Conservation (phyloP, 2,797 vertebrate species). For the Acridotheres tristis region DNA sequence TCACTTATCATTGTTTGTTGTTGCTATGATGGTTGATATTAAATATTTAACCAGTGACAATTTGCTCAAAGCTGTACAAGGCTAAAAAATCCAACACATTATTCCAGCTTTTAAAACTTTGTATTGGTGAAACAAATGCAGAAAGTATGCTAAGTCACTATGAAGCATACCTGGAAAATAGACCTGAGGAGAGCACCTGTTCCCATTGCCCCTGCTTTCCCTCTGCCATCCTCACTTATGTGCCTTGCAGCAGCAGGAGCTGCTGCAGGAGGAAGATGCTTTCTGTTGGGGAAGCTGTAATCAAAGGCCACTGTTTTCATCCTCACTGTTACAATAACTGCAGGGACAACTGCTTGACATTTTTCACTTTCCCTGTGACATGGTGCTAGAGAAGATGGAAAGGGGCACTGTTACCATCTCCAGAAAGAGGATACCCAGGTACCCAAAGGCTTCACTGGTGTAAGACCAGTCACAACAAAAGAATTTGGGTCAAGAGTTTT, state of each 20-base stretch:
- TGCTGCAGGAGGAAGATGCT: not conserved
- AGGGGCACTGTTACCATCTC: rapidly evolving
- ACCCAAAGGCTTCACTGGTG: not conserved
- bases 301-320: not conserved
- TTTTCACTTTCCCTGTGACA: not conserved
- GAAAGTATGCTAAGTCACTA: not conserved
- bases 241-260: not conserved
- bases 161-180: not conserved
- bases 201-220: not conserved
- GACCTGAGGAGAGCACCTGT: not conserved
- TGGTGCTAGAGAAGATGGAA: not conserved
- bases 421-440: not conserved
- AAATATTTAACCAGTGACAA: conserved; percentile 38
- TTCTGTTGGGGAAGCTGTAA: not conserved
- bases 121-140: not conserved
- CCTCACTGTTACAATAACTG: not conserved
- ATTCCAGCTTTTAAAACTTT: not conserved
- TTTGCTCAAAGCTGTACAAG: conserved; percentile 24
- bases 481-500: not conserved
- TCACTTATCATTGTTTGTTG: conserved; percentile 34
- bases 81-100: not conserved
- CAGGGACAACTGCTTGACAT: not conserved
- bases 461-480: not conserved
- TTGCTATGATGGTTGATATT: conserved; percentile 22
- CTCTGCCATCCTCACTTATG: not conserved